Evolutionary conservation across 2,113 vertebrate species (phyloP), one percentile per base, ranked within the genome.

Genomic region (Laticauda colubrina): DNA sequence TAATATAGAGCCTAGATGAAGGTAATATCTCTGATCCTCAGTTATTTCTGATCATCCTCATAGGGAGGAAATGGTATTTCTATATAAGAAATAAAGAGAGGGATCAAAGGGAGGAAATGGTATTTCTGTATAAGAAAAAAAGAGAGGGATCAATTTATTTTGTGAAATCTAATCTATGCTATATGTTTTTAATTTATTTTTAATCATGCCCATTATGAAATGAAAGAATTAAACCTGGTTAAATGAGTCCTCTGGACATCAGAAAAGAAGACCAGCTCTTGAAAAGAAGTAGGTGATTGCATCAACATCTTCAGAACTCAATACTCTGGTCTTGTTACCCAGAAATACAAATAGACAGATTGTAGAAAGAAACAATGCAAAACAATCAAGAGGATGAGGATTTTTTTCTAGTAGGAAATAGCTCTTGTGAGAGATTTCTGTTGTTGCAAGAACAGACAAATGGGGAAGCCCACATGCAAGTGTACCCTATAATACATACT

Each of bases 161-260:
- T 94, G 45, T 75, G 93, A 95, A 93, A 96, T 95, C 92, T 97
- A 96, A 96, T 96, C 96, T 97, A 95, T 96, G 93, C 91, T 91
- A 91, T 94, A 95, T 95, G 96, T 96, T 97, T 95, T 96, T 95
- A 95, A 96, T 96, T 93, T 93, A 96, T 96, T 97, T 93, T 94
- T 95, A 96, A 97, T 97, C 96, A 97, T 96, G 94, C 93, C 96
- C 81, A 81, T 94, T 96, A 96, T 97, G 96, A 97, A 96, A 95
- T 96, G 95, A 96, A 95, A 96, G 95, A 97, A 96, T 96, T 95
- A 96, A 96, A 95, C 96, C 95, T 97, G 95, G 96, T 96, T 96
- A 96, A 97, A 97, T 96, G 94, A 96, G 94, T 93, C 96, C 97
- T 96, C 97, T 94, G 90, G 96, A 94, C 95, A 95, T 85, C 89